phyloP scores from a whole-genome alignment of 1,140 invertebrate genomes.

The Glossosoma conforme region DNA sequence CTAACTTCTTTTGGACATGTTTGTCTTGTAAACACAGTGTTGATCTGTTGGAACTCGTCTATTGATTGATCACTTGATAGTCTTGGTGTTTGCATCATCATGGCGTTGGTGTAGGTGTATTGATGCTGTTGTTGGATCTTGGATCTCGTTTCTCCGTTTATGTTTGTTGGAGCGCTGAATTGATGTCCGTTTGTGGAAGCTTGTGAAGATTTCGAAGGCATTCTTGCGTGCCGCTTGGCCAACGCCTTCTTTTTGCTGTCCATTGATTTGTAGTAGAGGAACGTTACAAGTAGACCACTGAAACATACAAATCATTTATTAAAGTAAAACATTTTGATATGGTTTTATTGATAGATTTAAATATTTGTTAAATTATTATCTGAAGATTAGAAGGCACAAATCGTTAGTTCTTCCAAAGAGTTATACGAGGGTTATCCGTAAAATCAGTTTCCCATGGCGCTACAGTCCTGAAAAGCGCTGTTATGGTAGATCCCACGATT shows the following conservation, averaged over 20 bases:
- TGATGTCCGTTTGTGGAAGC: constrained; percentile 38
- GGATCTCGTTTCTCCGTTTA: constrained; percentile 6
- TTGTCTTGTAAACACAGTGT: constrained; percentile 17
- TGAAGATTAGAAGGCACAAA: no score
- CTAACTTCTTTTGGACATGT: constrained; percentile 22
- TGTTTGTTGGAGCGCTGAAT: not conserved
- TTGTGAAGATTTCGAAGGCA: constrained; percentile 27
- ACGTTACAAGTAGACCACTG: constrained; percentile 71
- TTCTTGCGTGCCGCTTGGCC: constrained; percentile 32
- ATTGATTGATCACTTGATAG: not conserved
- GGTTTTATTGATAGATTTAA: no score
- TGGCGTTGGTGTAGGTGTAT: constrained; percentile 21
- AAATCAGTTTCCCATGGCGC: no score
- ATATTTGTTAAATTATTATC: no score
- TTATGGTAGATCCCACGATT: no score
- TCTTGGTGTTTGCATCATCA: not conserved
- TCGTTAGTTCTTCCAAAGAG: no score
- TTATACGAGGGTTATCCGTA: no score
- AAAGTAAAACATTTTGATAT: no score
- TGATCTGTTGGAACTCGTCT: constrained; percentile 8
- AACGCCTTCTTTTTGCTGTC: constrained; percentile 41
- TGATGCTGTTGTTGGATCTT: constrained; percentile 25
- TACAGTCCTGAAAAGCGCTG: no score
- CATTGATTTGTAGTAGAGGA: constrained; percentile 63
- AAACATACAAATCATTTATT: constrained; percentile 36